Percentiles rank a stretch among this genome's conserved stretches.
Conservation (phyloP, 2,888 invertebrate genomes). For the Salpingus planirostris region DNA sequence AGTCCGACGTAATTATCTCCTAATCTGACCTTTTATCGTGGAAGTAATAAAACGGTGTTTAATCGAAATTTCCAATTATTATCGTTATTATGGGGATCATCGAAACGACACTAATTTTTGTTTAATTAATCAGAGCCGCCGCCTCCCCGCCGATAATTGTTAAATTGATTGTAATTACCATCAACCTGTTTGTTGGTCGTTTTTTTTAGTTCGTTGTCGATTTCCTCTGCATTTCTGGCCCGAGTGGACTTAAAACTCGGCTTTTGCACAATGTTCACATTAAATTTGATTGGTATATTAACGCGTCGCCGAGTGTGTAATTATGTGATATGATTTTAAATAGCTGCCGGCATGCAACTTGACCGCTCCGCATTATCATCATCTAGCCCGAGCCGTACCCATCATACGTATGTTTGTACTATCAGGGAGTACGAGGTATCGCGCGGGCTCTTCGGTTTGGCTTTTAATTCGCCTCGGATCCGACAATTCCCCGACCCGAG, state of each 20-base stretch:
- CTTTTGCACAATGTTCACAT: slow-evolving; percentile 5
- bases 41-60: slow-evolving; percentile 10
- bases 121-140: slow-evolving; percentile 9
- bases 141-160: slow-evolving; percentile 6
- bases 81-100: slow-evolving; percentile 9
- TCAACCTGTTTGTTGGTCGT: too few relatives aligned
- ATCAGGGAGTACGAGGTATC: too few relatives aligned
- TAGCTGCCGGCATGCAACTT: too few relatives aligned
- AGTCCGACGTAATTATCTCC: slow-evolving; percentile 8
- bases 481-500: too few relatives aligned
- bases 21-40: slow-evolving; percentile 11
- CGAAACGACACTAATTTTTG: slow-evolving; percentile 10
- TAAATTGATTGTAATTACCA: slow-evolving; percentile 4
- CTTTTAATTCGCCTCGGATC: too few relatives aligned
- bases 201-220: too few relatives aligned
- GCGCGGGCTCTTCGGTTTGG: too few relatives aligned
- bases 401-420: too few relatives aligned
- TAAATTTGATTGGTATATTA: slow-evolving; percentile 7
- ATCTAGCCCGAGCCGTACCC: too few relatives aligned
- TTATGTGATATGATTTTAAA: too few relatives aligned
- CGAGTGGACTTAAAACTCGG: slow-evolving; percentile 4
- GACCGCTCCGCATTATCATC: too few relatives aligned
- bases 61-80: slow-evolving; percentile 13
- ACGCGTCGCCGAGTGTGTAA: slow-evolving; percentile 6
- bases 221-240: too few relatives aligned